These are phyloP conservation scores for Rutilus rutilus DNA, from an alignment of 2,113 vertebrate species.

Conservation along the genomic window DNA sequence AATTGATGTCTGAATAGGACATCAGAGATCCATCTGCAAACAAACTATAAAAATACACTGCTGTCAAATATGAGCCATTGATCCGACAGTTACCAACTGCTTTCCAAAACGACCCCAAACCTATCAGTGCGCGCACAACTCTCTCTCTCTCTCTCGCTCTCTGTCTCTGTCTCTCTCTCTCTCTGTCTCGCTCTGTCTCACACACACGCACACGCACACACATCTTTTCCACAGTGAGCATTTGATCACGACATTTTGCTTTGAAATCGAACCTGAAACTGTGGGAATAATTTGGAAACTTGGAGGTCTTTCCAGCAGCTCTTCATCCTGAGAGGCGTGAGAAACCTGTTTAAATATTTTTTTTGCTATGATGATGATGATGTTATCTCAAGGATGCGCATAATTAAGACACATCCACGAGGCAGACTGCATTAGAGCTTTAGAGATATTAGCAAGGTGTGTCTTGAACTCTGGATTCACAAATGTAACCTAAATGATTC, in stretches of 20 bases:
- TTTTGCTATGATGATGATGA: slow-evolving; percentile 49
- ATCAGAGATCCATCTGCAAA: slow-evolving; percentile 5
- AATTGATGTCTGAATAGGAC: background rate
- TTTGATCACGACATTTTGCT: slow-evolving; percentile 42
- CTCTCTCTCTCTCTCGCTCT: slow-evolving; percentile 26
- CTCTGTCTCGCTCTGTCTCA: slow-evolving; percentile 15
- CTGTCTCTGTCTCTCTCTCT: slow-evolving; percentile 38
- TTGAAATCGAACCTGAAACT: slow-evolving; percentile 51
- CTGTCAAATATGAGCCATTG: slow-evolving; percentile 11
- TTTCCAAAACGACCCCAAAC: slow-evolving; percentile 57
- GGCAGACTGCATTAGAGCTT: slow-evolving; percentile 13
- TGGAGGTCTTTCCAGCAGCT: slow-evolving; percentile 62
- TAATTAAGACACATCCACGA: background rate
- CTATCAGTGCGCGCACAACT: slow-evolving; percentile 51
- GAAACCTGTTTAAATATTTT: slow-evolving; percentile 41
- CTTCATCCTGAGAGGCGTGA: slow-evolving; percentile 56
- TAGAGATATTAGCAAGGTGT: slow-evolving; percentile 17
- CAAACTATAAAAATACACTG: background rate
- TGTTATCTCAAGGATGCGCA: slow-evolving; percentile 37
- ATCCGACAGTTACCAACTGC: slow-evolving; percentile 50
- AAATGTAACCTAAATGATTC: background rate
- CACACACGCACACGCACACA: background rate
- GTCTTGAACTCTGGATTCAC: background rate
- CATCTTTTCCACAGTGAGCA: background rate
- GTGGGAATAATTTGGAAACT: slow-evolving; percentile 59